phyloP scores from a whole-genome alignment of 2,888 invertebrate species.

The Rotaria sp. region DNA sequence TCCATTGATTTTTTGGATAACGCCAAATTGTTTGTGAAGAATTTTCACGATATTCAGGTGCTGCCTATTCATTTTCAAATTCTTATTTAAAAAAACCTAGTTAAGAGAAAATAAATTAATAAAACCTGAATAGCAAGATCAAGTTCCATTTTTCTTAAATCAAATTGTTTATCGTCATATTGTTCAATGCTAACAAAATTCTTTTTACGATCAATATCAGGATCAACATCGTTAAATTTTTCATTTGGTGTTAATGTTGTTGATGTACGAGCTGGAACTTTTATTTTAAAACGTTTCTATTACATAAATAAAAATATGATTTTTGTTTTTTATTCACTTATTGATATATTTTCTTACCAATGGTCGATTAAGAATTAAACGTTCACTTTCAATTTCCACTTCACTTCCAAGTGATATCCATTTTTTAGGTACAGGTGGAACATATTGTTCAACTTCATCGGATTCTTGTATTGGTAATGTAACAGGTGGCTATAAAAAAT shows the following conservation, averaged over 20 bases:
- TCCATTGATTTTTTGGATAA: conserved; percentile 51
- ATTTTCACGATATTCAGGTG: conserved; percentile 46
- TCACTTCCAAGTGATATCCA: conserved; percentile 53
- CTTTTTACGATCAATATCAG: conserved; percentile 50
- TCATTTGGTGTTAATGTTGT: conserved; percentile 43
- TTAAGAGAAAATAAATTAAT: background rate
- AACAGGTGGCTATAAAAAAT: conserved; percentile 29
- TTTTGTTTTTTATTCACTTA: background rate
- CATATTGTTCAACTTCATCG: conserved; percentile 44
- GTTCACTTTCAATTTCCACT: conserved; percentile 51
- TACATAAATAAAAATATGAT: background rate
- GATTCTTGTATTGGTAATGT: conserved; percentile 29
- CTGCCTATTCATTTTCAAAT: conserved; percentile 45
- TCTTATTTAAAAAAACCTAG: too few species aligned
- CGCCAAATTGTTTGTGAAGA: conserved; percentile 53
- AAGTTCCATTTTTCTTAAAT: conserved; percentile 48
- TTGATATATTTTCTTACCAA: conserved; percentile 44
- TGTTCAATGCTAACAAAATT: conserved; percentile 49
- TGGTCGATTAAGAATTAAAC: conserved; percentile 46
- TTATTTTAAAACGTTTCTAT: conserved; percentile 21
- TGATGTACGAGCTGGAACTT: conserved; percentile 2
- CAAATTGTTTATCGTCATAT: conserved; percentile 50
- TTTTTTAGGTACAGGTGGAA: conserved; percentile 52
- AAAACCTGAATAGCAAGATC: conserved; percentile 51
- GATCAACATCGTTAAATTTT: conserved; percentile 50